Percentiles rank a stretch among this genome's conserved stretches.
Conservation (phyloP, 1,140 invertebrate genomes). For the Drosophila baimaii region DNA sequence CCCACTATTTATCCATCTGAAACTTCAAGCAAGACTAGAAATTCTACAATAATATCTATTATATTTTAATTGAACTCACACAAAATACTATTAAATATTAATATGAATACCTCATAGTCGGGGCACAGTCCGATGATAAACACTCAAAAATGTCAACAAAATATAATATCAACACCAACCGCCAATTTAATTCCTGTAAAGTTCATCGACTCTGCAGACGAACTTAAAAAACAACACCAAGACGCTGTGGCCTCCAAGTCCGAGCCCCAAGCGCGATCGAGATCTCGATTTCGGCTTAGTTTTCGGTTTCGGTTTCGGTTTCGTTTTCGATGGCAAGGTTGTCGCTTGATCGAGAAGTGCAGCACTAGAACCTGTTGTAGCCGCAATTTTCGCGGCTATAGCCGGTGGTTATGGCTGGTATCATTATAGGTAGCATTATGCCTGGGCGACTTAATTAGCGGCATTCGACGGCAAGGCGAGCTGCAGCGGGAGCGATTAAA, state of each 20-base stretch:
- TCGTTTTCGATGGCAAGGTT: constrained; percentile 44
- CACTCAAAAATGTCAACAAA: constrained; percentile 42
- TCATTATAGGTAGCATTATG: constrained; percentile 13
- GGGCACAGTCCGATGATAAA: constrained; percentile 6
- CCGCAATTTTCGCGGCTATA: constrained; percentile 34
- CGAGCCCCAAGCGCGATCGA: constrained; percentile 12
- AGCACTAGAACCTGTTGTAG: constrained; percentile 50
- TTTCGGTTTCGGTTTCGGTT: constrained; percentile 30
- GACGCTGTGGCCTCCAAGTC: constrained; percentile 17
- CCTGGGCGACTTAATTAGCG: constrained; percentile 40
- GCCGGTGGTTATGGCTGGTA: constrained; percentile 11
- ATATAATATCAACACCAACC: constrained; percentile 24
- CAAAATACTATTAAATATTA: not conserved
- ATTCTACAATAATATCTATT: too few species aligned
- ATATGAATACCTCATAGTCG: not conserved
- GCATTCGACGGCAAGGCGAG: constrained; percentile 45
- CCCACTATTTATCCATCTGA: not conserved
- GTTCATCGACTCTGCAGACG: constrained; percentile 64
- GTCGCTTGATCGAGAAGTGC: constrained; percentile 30
- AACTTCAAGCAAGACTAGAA: not conserved
- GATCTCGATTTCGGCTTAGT: constrained; percentile 26
- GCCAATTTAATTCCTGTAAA: constrained; percentile 52
- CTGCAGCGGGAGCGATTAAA: constrained; percentile 40
- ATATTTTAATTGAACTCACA: too few species aligned
- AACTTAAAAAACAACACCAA: constrained; percentile 10